Evolutionary conservation across 2,797 vertebrate species (phyloP).

Genomic region (Vireo griseus): DNA sequence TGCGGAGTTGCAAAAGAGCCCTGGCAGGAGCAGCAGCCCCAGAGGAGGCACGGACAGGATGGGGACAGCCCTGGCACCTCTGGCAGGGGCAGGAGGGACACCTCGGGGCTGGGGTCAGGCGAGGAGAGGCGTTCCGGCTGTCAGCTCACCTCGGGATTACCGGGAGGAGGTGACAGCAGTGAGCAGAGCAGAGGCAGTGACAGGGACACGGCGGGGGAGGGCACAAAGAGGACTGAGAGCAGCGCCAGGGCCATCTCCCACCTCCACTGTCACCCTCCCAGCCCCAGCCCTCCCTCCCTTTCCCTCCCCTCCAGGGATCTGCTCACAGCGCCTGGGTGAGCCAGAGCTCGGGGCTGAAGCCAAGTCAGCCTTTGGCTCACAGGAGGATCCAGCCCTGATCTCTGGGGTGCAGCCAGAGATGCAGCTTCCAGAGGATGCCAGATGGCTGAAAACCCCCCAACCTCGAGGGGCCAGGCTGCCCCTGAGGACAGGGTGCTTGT

Average conservation of each 20-base stretch:
- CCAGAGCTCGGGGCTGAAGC: not conserved
- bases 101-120: not conserved
- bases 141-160: not conserved
- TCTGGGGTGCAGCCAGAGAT: not conserved
- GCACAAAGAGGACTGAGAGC: not conserved
- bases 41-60: not conserved
- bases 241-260: not conserved
- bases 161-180: not conserved
- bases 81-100: not conserved
- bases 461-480: not conserved
- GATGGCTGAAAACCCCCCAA: not conserved
- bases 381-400: not conserved
- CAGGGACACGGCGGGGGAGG: not conserved
- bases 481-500: rapidly evolving
- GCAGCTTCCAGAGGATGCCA: not conserved
- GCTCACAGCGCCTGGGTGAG: not conserved
- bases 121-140: not conserved
- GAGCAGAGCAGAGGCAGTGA: not conserved
- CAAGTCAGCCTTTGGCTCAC: rapidly evolving
- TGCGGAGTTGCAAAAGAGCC: constrained; percentile 6
- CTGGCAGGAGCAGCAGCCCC: not conserved
- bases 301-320: not conserved
- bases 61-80: not conserved
- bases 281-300: not conserved
- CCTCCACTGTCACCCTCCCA: not conserved